These are phyloP conservation scores for Syngnathoides biaculeatus DNA, from an alignment of 2,113 vertebrate genomes.

Conservation along the genomic window DNA sequence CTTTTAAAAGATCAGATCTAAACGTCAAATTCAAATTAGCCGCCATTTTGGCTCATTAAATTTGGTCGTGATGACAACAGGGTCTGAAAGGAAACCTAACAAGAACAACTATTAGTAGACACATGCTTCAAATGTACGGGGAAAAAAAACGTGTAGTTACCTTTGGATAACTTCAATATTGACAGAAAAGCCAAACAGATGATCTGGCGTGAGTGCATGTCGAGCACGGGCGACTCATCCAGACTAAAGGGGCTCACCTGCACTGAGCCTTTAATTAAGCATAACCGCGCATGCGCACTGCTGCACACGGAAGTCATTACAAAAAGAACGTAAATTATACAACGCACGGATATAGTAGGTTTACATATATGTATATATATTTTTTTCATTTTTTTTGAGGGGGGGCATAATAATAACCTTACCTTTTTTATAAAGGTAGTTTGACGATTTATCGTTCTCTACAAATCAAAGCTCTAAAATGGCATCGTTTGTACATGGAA, in stretches of 20 bases:
- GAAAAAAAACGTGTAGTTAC: conserved; percentile 24
- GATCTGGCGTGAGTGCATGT: conserved; percentile 43
- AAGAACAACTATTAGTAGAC: not conserved
- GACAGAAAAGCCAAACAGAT: conserved; percentile 29
- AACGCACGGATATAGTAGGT: no score
- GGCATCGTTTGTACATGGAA: no score
- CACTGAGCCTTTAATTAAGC: conserved; percentile 24
- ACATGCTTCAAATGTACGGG: not conserved
- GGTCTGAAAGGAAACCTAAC: not conserved
- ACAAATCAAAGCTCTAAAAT: no score
- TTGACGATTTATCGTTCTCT: no score
- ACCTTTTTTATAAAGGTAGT: no score
- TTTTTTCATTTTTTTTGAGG: no score
- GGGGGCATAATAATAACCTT: no score
- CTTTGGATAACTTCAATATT: conserved; percentile 18
- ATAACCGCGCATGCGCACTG: not conserved
- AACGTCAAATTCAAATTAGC: not conserved
- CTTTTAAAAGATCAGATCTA: not conserved
- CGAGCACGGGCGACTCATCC: conserved; percentile 22
- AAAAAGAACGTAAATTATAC: not conserved
- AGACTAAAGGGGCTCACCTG: conserved; percentile 23
- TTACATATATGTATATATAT: no score
- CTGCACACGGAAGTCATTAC: not conserved
- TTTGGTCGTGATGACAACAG: not conserved
- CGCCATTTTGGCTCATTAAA: not conserved